Conservation (phyloP, 2,113 vertebrate species). For the Leptosomus discolor region DNA sequence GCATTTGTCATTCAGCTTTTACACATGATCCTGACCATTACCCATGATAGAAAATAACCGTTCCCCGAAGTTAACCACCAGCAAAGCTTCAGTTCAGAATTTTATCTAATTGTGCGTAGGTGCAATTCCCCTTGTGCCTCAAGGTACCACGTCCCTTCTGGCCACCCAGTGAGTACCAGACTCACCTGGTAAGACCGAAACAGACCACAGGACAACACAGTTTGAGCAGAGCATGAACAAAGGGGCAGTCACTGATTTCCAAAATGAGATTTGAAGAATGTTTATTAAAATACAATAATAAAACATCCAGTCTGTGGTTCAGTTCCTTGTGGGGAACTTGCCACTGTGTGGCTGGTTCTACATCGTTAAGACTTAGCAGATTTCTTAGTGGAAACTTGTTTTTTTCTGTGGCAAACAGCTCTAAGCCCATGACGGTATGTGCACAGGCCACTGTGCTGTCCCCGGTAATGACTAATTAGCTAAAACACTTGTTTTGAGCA, state of each 20-base stretch:
- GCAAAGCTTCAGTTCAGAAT: not conserved
- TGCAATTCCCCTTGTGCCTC: not conserved
- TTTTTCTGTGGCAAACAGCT: not conserved
- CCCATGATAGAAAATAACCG: not conserved
- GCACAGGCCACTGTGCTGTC: not conserved
- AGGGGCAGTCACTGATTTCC: not conserved
- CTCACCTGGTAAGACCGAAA: not conserved
- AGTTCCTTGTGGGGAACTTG: not conserved
- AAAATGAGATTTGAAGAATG: not conserved
- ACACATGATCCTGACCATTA: not conserved
- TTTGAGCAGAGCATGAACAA: not conserved
- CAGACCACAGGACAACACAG: not conserved
- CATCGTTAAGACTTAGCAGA: not conserved
- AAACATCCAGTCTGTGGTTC: not conserved
- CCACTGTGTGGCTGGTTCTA: not conserved
- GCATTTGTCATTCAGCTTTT: not conserved
- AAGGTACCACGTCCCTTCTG: not conserved
- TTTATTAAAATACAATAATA: not conserved
- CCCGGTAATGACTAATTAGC: not conserved
- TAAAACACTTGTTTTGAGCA: not conserved
- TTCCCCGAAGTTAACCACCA: not conserved
- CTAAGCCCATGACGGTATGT: not conserved
- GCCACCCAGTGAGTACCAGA: not conserved
- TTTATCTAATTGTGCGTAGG: not conserved
- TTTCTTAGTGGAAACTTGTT: not conserved